These are phyloP conservation scores for Saccostrea glomerata DNA, from an alignment of 1,140 invertebrate genomes.

Conservation along the genomic window DNA sequence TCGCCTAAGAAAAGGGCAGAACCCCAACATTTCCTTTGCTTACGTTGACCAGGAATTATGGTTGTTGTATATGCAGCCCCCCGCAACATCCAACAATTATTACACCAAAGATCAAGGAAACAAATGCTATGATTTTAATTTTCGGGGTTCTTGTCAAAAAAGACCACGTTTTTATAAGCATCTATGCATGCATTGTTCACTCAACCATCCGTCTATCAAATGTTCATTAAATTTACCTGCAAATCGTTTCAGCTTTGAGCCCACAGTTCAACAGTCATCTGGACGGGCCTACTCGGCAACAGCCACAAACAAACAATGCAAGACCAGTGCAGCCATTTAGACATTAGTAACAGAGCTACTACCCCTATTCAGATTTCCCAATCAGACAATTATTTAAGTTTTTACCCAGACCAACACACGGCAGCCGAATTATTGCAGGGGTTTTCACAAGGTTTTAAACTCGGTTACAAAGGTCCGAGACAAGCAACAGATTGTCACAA, in stretches of 20 bases:
- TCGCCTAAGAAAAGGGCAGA: too few relatives aligned
- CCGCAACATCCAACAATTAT: too few relatives aligned
- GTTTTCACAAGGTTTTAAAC: not conserved
- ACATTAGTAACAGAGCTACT: not conserved
- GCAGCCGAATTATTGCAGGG: not conserved
- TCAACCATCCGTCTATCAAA: not conserved
- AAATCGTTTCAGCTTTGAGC: not conserved
- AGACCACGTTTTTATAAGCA: not conserved
- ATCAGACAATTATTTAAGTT: not conserved
- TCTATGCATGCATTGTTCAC: not conserved
- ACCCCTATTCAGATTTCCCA: not conserved
- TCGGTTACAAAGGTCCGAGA: not conserved
- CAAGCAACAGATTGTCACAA: not conserved
- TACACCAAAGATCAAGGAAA: too few relatives aligned
- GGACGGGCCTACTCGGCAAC: too few relatives aligned
- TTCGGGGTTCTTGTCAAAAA: too few relatives aligned
- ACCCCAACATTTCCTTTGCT: too few relatives aligned
- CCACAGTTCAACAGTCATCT: not conserved
- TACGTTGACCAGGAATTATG: too few relatives aligned
- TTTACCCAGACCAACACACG: too few relatives aligned
- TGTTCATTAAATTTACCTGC: not conserved
- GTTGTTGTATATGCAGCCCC: too few relatives aligned
- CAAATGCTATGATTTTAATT: too few relatives aligned
- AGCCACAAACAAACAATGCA: not conserved
- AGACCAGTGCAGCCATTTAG: not conserved